Evolutionary conservation across 2,113 vertebrate species (phyloP).

Genomic region (Ciconia boyciana): DNA sequence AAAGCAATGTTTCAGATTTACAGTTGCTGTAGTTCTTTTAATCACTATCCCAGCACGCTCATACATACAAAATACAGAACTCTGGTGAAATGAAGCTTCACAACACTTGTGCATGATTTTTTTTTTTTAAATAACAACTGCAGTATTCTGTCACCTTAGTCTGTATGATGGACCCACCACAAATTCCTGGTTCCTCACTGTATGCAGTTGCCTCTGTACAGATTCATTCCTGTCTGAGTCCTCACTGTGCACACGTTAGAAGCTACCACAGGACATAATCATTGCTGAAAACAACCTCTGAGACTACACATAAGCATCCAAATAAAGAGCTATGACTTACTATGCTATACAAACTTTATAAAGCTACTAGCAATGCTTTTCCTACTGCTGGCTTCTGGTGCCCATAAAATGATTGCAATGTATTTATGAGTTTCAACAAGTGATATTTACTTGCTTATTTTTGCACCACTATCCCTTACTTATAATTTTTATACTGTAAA

Average conservation of each 20-base stretch:
- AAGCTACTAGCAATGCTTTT: not conserved
- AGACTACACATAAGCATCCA: not conserved
- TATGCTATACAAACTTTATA: not conserved
- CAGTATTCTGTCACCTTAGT: not conserved
- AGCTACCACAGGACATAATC: not conserved
- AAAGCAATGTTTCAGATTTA: not conserved
- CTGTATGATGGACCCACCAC: not conserved
- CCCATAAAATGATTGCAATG: not conserved
- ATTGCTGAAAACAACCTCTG: not conserved
- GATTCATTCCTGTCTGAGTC: not conserved
- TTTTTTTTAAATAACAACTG: not conserved
- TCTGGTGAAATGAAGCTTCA: not conserved
- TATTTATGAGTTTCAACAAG: not conserved
- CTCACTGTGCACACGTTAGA: not conserved
- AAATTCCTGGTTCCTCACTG: not conserved
- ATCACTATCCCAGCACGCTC: not conserved
- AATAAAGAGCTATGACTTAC: not conserved
- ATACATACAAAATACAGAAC: not conserved
- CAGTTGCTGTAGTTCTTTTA: not conserved
- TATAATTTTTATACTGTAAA: not conserved
- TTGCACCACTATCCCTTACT: not conserved
- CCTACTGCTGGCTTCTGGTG: not conserved
- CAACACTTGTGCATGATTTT: fast-evolving
- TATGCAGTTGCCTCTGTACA: not conserved
- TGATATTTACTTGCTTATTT: not conserved